These are phyloP conservation scores for Vicugna pacos DNA, from an alignment of 2,113 vertebrate species.

Conservation along the genomic window DNA sequence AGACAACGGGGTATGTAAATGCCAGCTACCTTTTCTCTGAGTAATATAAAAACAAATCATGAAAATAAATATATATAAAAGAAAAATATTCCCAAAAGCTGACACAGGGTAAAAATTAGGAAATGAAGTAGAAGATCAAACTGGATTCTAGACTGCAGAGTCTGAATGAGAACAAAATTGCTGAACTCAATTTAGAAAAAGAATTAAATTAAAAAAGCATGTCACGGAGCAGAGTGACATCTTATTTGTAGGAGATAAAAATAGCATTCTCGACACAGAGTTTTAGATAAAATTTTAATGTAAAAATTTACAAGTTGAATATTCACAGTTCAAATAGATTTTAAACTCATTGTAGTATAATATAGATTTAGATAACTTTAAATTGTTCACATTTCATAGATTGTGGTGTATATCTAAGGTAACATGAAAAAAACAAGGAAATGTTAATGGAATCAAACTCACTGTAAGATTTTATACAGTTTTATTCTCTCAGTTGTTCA, in stretches of 20 bases:
- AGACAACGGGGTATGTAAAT: not conserved
- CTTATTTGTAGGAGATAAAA: accelerated
- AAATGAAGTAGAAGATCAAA: constrained; percentile 1
- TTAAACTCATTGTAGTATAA: not conserved
- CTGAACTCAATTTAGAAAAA: not conserved
- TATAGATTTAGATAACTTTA: not conserved
- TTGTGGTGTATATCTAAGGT: not conserved
- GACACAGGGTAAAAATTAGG: not conserved
- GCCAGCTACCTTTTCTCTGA: not conserved
- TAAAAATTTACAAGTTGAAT: constrained; percentile 13
- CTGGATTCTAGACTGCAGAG: not conserved
- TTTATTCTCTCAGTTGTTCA: not conserved
- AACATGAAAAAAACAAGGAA: constrained; percentile 21
- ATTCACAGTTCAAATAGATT: not conserved
- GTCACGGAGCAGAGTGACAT: not conserved
- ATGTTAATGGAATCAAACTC: not conserved
- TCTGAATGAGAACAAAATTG: not conserved
- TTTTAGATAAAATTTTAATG: not conserved
- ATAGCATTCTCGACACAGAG: not conserved
- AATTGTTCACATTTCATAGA: not conserved
- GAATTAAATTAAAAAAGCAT: not conserved
- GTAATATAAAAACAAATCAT: not conserved
- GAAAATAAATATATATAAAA: not conserved
- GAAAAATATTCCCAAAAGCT: not conserved
- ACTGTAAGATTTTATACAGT: not conserved